A percentile compares a stretch with the other conserved stretches of the same genome.
These are phyloP conservation scores for Myanophis thanlyinensis DNA, from an alignment of 2,113 vertebrate species.

Conservation along the genomic window DNA sequence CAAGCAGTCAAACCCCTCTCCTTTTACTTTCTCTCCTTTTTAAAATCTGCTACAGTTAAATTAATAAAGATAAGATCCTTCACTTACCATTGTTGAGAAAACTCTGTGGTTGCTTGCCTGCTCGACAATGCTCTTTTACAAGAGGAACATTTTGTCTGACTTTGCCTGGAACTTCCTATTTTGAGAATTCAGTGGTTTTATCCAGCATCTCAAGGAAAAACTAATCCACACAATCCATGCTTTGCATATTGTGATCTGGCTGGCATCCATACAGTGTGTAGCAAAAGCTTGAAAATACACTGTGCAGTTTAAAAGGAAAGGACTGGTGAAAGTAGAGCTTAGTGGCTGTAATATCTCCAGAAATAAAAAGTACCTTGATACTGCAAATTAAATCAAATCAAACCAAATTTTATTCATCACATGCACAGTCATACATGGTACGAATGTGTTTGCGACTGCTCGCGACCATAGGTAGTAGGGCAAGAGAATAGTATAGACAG, in stretches of 20 bases:
- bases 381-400: too few relatives aligned
- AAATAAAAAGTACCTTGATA: background rate
- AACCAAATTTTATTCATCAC: too few relatives aligned
- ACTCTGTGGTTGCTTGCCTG: background rate
- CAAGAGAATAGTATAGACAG: too few relatives aligned
- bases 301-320: background rate
- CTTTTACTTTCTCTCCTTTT: background rate
- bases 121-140: background rate
- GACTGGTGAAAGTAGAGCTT: background rate
- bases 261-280: background rate
- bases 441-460: too few relatives aligned
- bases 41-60: background rate
- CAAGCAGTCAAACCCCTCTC: background rate
- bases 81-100: constrained; percentile 52
- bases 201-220: constrained; percentile 18
- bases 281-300: background rate
- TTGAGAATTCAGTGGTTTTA: background rate
- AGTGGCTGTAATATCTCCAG: background rate
- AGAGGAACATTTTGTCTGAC: background rate
- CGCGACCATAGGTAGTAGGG: too few relatives aligned
- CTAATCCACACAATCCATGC: constrained; percentile 6
- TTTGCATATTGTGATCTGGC: constrained; percentile 37
- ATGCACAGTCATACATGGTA: too few relatives aligned
- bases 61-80: background rate
- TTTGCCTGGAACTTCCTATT: constrained; percentile 11